These are phyloP conservation scores for Pseudococcus longispinus DNA, from an alignment of 2,888 invertebrate species.

Conservation along the genomic window DNA sequence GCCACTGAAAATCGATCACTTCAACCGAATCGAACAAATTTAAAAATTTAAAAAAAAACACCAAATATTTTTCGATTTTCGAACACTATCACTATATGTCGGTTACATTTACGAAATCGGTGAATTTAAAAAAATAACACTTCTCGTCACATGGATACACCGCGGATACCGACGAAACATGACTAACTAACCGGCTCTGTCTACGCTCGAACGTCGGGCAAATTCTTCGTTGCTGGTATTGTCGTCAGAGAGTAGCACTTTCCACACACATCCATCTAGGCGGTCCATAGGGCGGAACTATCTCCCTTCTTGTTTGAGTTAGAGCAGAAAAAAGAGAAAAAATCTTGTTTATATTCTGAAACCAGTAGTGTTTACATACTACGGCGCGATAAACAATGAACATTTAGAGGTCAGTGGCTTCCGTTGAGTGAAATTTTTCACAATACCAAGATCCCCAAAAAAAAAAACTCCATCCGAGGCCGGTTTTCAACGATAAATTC, in stretches of 20 bases:
- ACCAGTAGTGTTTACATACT: conserved; percentile 42
- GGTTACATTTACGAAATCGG: conserved; percentile 29
- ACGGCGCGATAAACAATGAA: conserved; percentile 20
- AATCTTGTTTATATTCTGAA: not conserved
- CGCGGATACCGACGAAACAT: conserved; percentile 15
- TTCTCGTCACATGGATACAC: not conserved
- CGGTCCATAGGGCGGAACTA: conserved; percentile 40
- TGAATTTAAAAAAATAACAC: not conserved
- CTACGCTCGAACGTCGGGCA: not conserved
- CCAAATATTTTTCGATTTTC: conserved; percentile 21
- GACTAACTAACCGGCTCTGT: not conserved
- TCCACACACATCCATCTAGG: not conserved
- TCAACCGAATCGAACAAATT: not conserved
- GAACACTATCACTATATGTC: conserved; percentile 18
- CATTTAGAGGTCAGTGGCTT: conserved; percentile 43
- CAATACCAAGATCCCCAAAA: not conserved
- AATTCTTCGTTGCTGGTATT: not conserved
- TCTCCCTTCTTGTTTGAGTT: not conserved
- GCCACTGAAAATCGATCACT: not conserved
- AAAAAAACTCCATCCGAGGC: conserved; percentile 4
- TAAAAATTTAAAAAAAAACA: not conserved
- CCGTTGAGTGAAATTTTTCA: conserved; percentile 39
- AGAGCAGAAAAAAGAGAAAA: not conserved
- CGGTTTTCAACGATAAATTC: conserved; percentile 29
- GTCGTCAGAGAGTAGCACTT: conserved; percentile 27